Conservation (phyloP, 2,888 invertebrate species). For the Polietes domitor region DNA sequence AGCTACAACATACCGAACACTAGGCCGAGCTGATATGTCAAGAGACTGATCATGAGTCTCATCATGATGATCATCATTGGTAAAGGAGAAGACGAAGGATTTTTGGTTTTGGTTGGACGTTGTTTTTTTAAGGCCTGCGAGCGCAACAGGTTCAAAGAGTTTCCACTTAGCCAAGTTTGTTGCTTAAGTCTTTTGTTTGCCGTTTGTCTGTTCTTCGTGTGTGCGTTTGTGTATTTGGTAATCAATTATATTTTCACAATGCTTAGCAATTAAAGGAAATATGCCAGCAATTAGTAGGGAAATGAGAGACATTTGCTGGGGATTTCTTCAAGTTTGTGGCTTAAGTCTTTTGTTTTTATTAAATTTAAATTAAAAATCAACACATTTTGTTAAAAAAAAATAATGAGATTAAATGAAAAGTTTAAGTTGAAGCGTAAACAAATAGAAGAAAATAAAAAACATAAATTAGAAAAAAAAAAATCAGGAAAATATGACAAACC, state of each 20-base stretch:
- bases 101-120: conserved; percentile 49
- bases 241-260: not conserved
- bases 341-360: conserved; percentile 37
- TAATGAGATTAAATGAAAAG: too few relatives aligned
- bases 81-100: conserved; percentile 33
- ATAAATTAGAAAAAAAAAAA: too few relatives aligned
- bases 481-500: too few relatives aligned
- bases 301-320: too few relatives aligned
- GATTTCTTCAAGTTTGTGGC: conserved; percentile 38
- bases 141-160: conserved; percentile 76
- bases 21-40: not conserved
- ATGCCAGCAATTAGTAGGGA: not conserved
- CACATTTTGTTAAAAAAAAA: too few relatives aligned
- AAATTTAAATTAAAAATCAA: not conserved
- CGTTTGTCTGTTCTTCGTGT: not conserved
- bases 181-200: conserved; percentile 26
- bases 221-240: too few relatives aligned
- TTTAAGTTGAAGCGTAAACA: too few relatives aligned
- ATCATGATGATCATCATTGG: not conserved
- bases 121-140: conserved; percentile 44
- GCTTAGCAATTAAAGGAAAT: too few relatives aligned
- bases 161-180: conserved; percentile 47
- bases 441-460: too few relatives aligned
- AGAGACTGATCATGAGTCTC: not conserved
- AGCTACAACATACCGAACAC: not conserved